These are phyloP conservation scores for Argentina silus DNA, from an alignment of 2,797 vertebrate genomes.

Conservation along the genomic window DNA sequence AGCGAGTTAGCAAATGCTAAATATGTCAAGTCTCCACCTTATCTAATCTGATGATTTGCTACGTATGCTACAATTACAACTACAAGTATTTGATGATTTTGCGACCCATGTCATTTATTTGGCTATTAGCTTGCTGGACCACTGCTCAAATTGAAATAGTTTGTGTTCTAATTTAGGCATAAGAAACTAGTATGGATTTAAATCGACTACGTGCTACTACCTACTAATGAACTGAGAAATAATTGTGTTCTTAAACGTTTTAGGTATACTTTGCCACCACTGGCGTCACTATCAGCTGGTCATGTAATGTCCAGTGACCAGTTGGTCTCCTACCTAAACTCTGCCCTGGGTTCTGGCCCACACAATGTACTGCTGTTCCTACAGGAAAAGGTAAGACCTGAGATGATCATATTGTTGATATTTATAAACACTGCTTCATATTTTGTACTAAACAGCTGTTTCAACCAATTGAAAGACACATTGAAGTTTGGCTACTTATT, in stretches of 20 bases:
- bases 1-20: too few species aligned
- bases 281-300: conserved; percentile 74
- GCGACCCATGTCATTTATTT: too few species aligned
- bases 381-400: conserved; percentile 83
- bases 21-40: too few species aligned
- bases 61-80: not conserved
- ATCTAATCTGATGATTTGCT: too few species aligned
- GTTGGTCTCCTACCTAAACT: conserved; percentile 75
- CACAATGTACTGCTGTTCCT: conserved; percentile 86
- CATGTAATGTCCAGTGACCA: conserved; percentile 80
- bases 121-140: too few species aligned
- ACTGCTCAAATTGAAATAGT: too few species aligned
- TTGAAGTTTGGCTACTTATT: too few species aligned
- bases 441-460: too few species aligned
- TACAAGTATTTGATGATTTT: not conserved
- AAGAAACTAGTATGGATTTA: too few species aligned
- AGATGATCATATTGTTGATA: not conserved
- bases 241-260: not conserved
- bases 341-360: conserved; percentile 74
- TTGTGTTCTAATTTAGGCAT: too few species aligned
- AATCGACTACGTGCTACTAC: not conserved
- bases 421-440: too few species aligned
- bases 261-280: conserved; percentile 69
- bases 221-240: not conserved
- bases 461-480: too few species aligned